These are phyloP conservation scores for Nycticorax nycticorax DNA, from an alignment of 2,113 vertebrate species.

Conservation along the genomic window DNA sequence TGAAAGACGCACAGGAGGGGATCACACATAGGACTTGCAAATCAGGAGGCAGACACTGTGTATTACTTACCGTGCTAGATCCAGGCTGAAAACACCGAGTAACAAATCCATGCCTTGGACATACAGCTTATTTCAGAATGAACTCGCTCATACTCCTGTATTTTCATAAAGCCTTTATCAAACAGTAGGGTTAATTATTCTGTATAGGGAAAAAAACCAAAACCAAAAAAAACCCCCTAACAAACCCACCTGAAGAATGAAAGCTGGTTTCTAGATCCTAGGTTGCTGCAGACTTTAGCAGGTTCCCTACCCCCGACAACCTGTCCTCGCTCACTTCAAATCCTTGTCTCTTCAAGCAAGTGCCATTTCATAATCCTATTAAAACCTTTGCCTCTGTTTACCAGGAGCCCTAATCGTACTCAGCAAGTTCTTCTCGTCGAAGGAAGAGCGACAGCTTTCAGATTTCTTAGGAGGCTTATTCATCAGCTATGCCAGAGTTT, in stretches of 20 bases:
- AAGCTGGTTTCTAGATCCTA: not conserved
- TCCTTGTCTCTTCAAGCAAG: constrained; percentile 2
- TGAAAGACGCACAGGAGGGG: constrained; percentile 6
- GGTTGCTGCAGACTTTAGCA: not conserved
- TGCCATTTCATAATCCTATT: constrained; percentile 56
- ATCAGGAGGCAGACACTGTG: not conserved
- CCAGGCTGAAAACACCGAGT: not conserved
- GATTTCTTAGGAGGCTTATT: constrained; percentile 55
- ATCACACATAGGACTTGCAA: not conserved
- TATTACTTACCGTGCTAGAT: not conserved
- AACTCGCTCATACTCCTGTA: not conserved
- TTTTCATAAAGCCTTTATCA: not conserved
- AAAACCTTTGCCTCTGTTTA: constrained; percentile 54
- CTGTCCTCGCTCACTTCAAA: not conserved
- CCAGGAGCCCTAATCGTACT: not conserved
- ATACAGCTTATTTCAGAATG: not conserved
- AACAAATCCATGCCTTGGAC: not conserved
- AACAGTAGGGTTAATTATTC: not conserved
- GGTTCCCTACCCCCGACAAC: not conserved
- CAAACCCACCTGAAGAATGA: not conserved
- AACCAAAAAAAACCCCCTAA: not conserved
- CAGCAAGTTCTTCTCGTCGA: not conserved
- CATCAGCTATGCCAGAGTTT: constrained; percentile 25
- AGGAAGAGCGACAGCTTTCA: constrained; percentile 56
- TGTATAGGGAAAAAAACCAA: not conserved